Percentiles rank a stretch among this genome's conserved stretches.
Evolutionary conservation across 2,888 invertebrate species (phyloP).

Genomic region (Mesorhabditis spiculigera): DNA sequence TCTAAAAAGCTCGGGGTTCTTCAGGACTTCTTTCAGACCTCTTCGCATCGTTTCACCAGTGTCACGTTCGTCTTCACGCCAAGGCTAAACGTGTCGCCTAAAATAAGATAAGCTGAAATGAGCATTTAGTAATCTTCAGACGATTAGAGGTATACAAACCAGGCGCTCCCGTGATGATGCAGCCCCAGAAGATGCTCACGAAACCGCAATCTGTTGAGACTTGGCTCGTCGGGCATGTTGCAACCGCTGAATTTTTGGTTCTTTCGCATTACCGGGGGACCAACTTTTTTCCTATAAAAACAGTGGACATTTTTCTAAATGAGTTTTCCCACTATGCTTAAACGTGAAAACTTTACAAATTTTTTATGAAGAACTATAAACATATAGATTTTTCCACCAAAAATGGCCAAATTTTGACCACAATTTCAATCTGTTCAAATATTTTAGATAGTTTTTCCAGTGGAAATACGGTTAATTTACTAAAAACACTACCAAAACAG

Average conservation of each 20-base stretch:
- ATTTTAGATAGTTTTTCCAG: too few relatives aligned
- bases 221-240: neutral
- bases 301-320: too few relatives aligned
- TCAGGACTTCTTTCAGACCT: neutral
- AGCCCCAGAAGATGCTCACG: constrained; percentile 1
- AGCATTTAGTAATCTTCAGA: neutral
- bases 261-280: too few relatives aligned
- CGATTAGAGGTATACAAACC: neutral
- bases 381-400: too few relatives aligned
- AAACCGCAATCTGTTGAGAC: neutral
- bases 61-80: constrained; percentile 2
- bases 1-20: neutral
- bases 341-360: too few relatives aligned
- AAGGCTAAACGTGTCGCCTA: neutral
- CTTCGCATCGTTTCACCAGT: constrained; percentile 3
- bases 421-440: too few relatives aligned
- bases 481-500: too few relatives aligned
- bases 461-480: too few relatives aligned
- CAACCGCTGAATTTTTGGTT: neutral
- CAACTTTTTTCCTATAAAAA: too few relatives aligned
- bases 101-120: neutral
- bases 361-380: too few relatives aligned
- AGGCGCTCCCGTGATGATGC: neutral
- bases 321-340: too few relatives aligned
- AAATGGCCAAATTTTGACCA: too few relatives aligned